Evolutionary conservation across 1,140 invertebrate species (phyloP).

Genomic region (Oedothorax gibbosus): DNA sequence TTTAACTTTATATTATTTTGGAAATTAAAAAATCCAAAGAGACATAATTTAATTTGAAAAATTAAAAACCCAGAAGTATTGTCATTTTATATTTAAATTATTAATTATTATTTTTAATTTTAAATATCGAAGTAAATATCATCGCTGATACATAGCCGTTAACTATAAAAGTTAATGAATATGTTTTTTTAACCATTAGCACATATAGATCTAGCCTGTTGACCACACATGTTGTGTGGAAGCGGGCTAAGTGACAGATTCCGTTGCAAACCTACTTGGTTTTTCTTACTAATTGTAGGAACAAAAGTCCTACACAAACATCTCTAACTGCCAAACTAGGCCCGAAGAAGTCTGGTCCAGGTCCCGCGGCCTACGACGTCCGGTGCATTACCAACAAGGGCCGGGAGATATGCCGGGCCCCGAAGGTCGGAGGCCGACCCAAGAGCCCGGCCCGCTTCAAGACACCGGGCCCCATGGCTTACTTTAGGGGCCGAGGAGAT

Average conservation of each 20-base stretch:
- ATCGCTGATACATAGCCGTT: too few species aligned
- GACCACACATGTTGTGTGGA: background rate
- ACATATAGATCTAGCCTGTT: background rate
- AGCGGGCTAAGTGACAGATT: background rate
- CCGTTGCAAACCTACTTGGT: background rate
- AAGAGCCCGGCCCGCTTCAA: background rate
- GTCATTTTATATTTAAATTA: too few species aligned
- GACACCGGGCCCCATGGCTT: constrained; percentile 9
- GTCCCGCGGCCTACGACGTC: constrained; percentile 1
- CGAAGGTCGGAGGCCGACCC: constrained; percentile 4
- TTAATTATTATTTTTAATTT: too few species aligned
- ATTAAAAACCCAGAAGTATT: too few species aligned
- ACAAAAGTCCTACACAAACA: background rate
- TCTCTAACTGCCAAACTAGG: too few species aligned
- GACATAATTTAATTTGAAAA: too few species aligned
- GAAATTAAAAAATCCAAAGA: too few species aligned
- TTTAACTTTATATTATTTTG: too few species aligned
- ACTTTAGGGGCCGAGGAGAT: constrained; percentile 23
- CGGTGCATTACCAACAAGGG: constrained; percentile 21
- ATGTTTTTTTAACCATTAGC: background rate
- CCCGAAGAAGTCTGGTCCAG: background rate
- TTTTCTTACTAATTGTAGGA: background rate
- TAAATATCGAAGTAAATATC: too few species aligned
- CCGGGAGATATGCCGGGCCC: constrained; percentile 30
- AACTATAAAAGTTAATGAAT: too few species aligned